These are phyloP conservation scores for Hypolimnas misippus DNA, from an alignment of 2,888 invertebrate species.

Conservation along the genomic window DNA sequence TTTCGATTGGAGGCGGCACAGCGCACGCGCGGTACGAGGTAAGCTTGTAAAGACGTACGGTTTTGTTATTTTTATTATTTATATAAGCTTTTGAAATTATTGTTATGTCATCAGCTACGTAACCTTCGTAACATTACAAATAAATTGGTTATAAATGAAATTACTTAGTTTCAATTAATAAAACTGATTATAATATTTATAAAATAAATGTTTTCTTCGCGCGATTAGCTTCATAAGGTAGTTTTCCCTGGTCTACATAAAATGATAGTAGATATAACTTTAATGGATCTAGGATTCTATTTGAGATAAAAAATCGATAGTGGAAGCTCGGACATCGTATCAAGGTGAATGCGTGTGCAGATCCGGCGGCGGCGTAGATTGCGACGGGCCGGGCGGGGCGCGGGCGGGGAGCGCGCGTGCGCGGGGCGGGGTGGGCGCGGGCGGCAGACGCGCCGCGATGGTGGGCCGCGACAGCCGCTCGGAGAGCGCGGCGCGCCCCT, in stretches of 20 bases:
- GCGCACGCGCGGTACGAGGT: conserved; percentile 60
- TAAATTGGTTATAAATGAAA: neutral
- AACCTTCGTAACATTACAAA: neutral
- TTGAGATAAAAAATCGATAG: conserved; percentile 59
- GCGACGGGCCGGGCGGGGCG: conserved; percentile 44
- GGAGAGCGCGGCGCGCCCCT: conserved; percentile 83
- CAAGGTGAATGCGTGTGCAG: conserved; percentile 61
- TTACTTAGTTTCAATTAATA: neutral
- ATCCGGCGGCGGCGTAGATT: conserved; percentile 45
- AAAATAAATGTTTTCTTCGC: neutral
- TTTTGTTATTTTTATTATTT: conserved; percentile 8
- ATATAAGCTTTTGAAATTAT: neutral
- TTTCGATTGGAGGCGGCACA: conserved; percentile 73
- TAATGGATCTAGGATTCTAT: conserved; percentile 13
- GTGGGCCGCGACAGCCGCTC: conserved; percentile 85
- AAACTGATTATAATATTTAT: neutral
- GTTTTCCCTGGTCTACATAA: neutral
- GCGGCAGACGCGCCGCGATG: conserved; percentile 83
- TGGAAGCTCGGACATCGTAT: conserved; percentile 52
- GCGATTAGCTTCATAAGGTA: neutral
- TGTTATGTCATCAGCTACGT: neutral
- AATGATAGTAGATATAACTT: neutral
- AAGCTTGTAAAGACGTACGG: conserved; percentile 55
- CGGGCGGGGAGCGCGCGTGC: conserved; percentile 56
- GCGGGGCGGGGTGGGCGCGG: conserved; percentile 60